Percentiles rank a stretch among this genome's conserved stretches.
Evolutionary conservation across 2,113 vertebrate species (phyloP).

Genomic region (Prunella fulvescens): DNA sequence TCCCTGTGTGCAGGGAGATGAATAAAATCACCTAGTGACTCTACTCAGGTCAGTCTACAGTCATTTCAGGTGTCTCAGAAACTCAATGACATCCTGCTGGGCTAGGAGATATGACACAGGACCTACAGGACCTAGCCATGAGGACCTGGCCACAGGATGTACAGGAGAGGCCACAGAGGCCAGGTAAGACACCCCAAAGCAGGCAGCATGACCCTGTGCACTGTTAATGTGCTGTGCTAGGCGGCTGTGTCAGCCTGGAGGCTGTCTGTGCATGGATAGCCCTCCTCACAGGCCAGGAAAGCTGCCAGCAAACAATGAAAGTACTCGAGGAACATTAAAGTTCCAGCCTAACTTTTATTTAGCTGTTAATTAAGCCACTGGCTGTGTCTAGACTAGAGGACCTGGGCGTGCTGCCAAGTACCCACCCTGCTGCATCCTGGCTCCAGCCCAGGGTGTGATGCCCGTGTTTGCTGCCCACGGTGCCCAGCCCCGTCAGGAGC

Average conservation of each 20-base stretch:
- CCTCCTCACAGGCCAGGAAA: not conserved
- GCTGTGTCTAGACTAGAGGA: not conserved
- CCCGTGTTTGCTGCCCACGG: fast-evolving
- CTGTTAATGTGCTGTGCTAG: fast-evolving
- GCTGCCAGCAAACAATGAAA: not conserved
- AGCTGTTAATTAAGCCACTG: slow-evolving; percentile 19
- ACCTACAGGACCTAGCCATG: fast-evolving
- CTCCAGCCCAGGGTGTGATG: fast-evolving
- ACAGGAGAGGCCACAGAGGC: not conserved
- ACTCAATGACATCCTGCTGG: fast-evolving
- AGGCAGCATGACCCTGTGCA: fast-evolving
- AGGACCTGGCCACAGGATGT: not conserved
- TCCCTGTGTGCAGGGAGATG: not conserved
- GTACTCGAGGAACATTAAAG: not conserved
- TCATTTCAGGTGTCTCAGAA: not conserved
- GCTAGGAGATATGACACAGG: not conserved
- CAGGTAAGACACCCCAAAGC: not conserved
- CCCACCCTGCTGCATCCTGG: not conserved
- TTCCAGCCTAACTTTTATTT: slow-evolving; percentile 18
- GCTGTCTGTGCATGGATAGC: fast-evolving
- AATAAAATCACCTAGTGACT: not conserved
- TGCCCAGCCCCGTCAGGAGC: fast-evolving
- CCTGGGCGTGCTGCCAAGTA: not conserved
- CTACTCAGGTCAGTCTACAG: not conserved
- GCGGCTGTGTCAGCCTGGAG: fast-evolving